Evolutionary conservation across 1,140 invertebrate genomes (phyloP).

Genomic region (Metopolophium dirhodum): DNA sequence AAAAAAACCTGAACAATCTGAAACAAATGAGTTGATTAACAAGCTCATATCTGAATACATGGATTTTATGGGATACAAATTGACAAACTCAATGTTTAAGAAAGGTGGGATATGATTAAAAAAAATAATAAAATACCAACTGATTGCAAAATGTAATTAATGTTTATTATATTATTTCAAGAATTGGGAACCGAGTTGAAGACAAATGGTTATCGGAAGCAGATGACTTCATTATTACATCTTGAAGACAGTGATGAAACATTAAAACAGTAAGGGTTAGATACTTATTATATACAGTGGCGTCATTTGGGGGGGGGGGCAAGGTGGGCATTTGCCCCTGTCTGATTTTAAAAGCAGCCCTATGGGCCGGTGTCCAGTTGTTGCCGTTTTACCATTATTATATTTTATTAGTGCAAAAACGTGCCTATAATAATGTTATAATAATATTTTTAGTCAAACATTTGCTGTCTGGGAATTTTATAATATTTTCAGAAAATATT

Average conservation of each 20-base stretch:
- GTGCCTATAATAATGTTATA: no score
- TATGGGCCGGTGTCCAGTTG: no score
- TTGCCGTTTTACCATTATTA: no score
- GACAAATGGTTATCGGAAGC: not conserved
- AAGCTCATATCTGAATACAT: conserved; percentile 53
- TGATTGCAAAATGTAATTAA: not conserved
- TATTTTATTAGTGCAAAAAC: no score
- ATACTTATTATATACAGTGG: not conserved
- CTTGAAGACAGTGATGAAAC: conserved; percentile 43
- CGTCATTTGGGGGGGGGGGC: no score
- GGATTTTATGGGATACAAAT: conserved; percentile 43
- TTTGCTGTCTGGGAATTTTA: no score
- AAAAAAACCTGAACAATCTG: conserved; percentile 37
- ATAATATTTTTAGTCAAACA: no score
- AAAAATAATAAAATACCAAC: not conserved
- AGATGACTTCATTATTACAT: conserved; percentile 13
- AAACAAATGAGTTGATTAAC: conserved; percentile 41
- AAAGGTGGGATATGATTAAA: conserved; percentile 44
- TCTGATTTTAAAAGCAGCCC: no score
- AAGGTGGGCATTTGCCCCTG: no score
- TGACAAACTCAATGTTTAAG: conserved; percentile 24
- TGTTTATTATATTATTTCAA: not conserved
- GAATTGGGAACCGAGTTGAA: not conserved
- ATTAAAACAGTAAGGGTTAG: not conserved
- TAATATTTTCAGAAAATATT: no score